Percentiles rank a stretch among this genome's conserved stretches.
Evolutionary conservation across 2,888 invertebrate genomes (phyloP).

Genomic region (Agrilus mali): DNA sequence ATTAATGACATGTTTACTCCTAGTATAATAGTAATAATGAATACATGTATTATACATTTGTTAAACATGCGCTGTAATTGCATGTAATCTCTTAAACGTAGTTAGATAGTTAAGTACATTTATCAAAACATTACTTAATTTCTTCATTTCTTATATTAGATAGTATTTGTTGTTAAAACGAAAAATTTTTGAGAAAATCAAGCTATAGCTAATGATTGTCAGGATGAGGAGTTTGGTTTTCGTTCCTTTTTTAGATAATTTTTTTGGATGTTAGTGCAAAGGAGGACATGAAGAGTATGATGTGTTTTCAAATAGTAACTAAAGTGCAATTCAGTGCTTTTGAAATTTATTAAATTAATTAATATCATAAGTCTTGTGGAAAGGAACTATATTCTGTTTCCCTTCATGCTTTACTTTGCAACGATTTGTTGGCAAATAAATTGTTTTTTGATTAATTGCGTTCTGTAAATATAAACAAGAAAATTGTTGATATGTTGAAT

Average conservation of each 20-base stretch:
- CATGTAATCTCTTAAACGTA: slow-evolving; percentile 30
- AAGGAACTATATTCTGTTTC: no score
- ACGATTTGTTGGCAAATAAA: no score
- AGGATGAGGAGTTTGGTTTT: neutral
- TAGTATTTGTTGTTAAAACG: slow-evolving; percentile 23
- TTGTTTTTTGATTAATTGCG: no score
- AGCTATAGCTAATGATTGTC: no score
- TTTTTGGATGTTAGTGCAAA: slow-evolving; percentile 1
- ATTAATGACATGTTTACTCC: slow-evolving; percentile 20
- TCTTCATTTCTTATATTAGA: slow-evolving; percentile 17
- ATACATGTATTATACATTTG: slow-evolving; percentile 24
- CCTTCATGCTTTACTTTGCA: no score
- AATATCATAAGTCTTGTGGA: no score
- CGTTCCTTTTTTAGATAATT: neutral
- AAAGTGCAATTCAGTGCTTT: slow-evolving; percentile 6
- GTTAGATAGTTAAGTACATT: slow-evolving; percentile 31
- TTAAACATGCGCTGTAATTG: slow-evolving; percentile 34
- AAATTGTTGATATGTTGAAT: no score
- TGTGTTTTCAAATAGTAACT: slow-evolving; percentile 3
- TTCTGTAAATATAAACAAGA: no score
- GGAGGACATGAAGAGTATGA: slow-evolving; percentile 5
- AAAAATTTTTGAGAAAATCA: slow-evolving; percentile 1
- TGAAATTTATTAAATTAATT: neutral
- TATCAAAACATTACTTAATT: slow-evolving; percentile 15
- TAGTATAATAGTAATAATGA: slow-evolving; percentile 14